Base-by-base conservation (phyloP, 2,888 invertebrate species). In the Acrocera orbiculus region DNA sequence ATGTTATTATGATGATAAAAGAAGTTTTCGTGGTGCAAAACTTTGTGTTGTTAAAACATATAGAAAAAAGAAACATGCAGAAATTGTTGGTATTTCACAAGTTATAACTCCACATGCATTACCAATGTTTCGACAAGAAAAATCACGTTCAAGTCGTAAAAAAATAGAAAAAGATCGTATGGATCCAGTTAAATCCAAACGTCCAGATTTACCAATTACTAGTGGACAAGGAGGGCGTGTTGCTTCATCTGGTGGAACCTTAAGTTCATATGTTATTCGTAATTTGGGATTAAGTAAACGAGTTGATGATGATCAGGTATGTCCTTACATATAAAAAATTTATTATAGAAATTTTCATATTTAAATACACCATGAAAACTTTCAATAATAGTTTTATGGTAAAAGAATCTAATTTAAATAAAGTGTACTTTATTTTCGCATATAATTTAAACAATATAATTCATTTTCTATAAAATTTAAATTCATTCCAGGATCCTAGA, bases 101-200 rank as follows among this genome's bases (percentile, higher is more conserved):
- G 87, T 96, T 26, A 89, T 98, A 8, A 93, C 96, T 0, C 96
- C 93, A 0, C 89, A 95, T 53, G 89, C 96, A 0, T 60, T 98
- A 37, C 96, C 96, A 0, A 64, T 98, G 58, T 98, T 96, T 62
- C 70, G 92, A 20, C 86, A 90, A 53, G 90, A 90, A 42, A 73
- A 87, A 44, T 73, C 90, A 0, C 75, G 87, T 42, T 86, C 87
- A 0, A 80, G 82, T 20, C 74, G 83, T 43, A 90, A 90, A 50
- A 81, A 80, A 49, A 76, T 87, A 70, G 90, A 92, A 50, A 90
- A 89, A 46, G 87, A 89, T 38, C 64, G 93, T 11, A 59, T 87
- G 48, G 86, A 87, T 57, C 86, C 87, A 0, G 66, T 86, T 0
- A 86, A 85, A 50, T 85, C 85, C 0, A 69, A 67, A 28, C 53